These are phyloP conservation scores for Galerucella pusilla DNA, from an alignment of 2,888 invertebrate species.

Conservation along the genomic window DNA sequence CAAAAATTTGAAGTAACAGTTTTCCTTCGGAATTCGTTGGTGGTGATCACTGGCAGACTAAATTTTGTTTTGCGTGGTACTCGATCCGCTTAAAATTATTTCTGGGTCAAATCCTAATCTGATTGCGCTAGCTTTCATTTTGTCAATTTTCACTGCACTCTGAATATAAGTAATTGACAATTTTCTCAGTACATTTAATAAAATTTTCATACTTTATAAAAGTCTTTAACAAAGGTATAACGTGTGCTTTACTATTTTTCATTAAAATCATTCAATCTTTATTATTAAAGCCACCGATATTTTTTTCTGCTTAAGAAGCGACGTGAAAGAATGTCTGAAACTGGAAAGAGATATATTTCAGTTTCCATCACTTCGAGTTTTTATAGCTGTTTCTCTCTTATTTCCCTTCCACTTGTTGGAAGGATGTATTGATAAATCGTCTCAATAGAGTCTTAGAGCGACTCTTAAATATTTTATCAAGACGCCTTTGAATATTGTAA, in stretches of 20 bases:
- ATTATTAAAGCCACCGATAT: not conserved
- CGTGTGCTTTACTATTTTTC: not conserved
- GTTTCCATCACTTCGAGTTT: slow-evolving; percentile 29
- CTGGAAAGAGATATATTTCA: slow-evolving; percentile 31
- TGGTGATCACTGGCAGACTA: no score
- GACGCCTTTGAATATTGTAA: slow-evolving; percentile 47
- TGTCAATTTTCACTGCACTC: no score
- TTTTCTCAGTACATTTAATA: no score
- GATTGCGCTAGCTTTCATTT: no score
- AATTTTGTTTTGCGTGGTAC: no score
- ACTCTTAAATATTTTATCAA: slow-evolving; percentile 45
- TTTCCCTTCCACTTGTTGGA: slow-evolving; percentile 45
- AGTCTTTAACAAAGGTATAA: not conserved
- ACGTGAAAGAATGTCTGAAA: slow-evolving; percentile 24
- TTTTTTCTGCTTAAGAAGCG: slow-evolving; percentile 6
- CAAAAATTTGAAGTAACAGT: no score
- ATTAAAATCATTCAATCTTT: slow-evolving; percentile 8
- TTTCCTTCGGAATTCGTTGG: no score
- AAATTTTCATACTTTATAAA: no score
- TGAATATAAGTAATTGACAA: no score
- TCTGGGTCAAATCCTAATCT: no score
- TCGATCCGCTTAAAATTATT: no score
- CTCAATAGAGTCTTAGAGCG: slow-evolving; percentile 41
- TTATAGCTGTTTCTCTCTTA: slow-evolving; percentile 37
- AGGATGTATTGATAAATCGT: slow-evolving; percentile 46